phyloP scores from a whole-genome alignment of 2,888 invertebrate genomes.

The Megalurothrips usitatus region DNA sequence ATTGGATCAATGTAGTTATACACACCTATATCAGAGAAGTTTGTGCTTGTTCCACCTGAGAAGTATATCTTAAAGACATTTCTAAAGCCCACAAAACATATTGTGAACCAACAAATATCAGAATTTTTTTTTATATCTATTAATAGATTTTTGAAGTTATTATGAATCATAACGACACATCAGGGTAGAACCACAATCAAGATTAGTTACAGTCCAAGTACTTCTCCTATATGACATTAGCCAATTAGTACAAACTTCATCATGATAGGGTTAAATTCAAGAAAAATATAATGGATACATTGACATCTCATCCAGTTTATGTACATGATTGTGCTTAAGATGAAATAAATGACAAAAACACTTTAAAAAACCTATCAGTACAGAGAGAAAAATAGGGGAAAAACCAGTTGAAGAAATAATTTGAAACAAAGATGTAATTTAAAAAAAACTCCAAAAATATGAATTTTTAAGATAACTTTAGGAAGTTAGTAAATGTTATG shows the following conservation, averaged over 20 bases:
- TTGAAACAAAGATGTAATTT: neutral
- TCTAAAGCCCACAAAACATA: neutral
- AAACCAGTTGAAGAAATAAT: neutral
- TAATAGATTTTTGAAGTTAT: neutral
- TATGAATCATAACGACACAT: neutral
- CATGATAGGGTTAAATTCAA: neutral
- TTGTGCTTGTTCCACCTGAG: neutral
- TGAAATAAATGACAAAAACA: slow-evolving; percentile 12
- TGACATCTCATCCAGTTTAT: neutral
- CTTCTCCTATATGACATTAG: neutral
- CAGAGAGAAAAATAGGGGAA: neutral
- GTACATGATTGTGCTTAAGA: slow-evolving; percentile 6
- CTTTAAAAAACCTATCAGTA: neutral
- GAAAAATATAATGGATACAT: neutral
- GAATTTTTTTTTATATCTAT: neutral
- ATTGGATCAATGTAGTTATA: neutral
- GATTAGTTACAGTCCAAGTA: neutral
- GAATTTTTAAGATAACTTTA: neutral
- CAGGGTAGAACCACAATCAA: neutral
- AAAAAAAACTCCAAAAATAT: neutral
- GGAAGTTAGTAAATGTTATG: neutral
- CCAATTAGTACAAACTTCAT: neutral
- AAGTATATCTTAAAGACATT: neutral
- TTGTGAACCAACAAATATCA: neutral
- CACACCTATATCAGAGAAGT: neutral